Conservation (phyloP, 35 echinoderm and acorn worm genomes). For the Ptychodera flava region DNA sequence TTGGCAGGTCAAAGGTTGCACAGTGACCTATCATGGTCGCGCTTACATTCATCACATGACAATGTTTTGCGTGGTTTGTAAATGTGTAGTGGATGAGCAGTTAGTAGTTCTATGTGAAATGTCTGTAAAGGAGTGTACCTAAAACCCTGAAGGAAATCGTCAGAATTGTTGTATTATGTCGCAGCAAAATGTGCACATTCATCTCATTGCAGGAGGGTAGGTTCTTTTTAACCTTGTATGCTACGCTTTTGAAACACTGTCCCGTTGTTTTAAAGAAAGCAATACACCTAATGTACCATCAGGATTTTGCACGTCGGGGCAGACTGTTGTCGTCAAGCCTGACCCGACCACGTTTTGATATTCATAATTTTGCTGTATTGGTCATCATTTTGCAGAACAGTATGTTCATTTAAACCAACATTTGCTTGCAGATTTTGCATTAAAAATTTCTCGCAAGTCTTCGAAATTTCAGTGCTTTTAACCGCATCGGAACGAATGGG, state of each 20-base stretch:
- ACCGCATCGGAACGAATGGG: too few relatives aligned
- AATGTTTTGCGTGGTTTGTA: background rate
- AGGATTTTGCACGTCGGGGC: too few relatives aligned
- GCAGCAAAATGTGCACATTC: conserved; percentile 15
- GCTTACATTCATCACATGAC: background rate
- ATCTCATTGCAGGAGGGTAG: conserved; percentile 83
- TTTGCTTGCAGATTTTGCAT: too few relatives aligned
- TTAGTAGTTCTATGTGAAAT: background rate
- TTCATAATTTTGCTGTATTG: too few relatives aligned
- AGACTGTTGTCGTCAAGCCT: too few relatives aligned
- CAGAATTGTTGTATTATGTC: background rate
- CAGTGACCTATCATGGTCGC: background rate
- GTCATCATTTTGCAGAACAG: too few relatives aligned
- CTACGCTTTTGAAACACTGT: background rate
- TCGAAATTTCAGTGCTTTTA: too few relatives aligned
- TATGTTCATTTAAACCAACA: too few relatives aligned
- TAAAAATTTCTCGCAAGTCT: too few relatives aligned
- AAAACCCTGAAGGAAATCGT: too few relatives aligned
- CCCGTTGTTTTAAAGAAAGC: background rate
- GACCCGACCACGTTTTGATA: too few relatives aligned
- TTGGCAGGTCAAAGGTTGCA: background rate
- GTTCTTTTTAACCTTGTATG: background rate
- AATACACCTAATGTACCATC: background rate
- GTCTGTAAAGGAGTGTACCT: background rate
- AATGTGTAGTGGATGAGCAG: background rate